Evolutionary conservation across 2,888 invertebrate genomes (phyloP), one percentile per base, ranked within the genome.

Genomic region (Coenonympha glycerion): DNA sequence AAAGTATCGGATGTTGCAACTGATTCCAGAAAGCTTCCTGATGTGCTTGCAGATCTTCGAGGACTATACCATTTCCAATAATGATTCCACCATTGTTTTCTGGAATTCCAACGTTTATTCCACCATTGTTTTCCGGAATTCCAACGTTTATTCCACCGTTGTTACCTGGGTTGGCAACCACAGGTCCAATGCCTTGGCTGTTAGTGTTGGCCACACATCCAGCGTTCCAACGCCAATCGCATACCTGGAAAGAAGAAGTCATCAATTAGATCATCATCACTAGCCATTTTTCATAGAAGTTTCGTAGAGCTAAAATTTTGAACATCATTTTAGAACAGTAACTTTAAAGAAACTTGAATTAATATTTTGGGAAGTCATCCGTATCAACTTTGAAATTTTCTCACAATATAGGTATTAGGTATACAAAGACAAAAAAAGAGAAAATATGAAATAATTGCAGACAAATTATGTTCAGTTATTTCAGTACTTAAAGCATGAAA

Each of bases 41-140:
- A n/a, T n/a, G n/a, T n/a, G 13, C 24, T 24, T 1, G 0, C 9
- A 11, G 11, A 24, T 39, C 39, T 15, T 9, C 24, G 5, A 39
- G 6, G 4, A n/a, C 4, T 2, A 15, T 15, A 39, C 21, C 36
- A 6, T 39, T 39, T 15, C 15, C 15, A 9, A 24, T 15, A 24
- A 39, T 15, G 8, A 19, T 6, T 15, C 21, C 26, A 19, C 15
- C 11, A 13, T n/a, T 18, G 3, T 19, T 37, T 11, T 28, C 22
- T 15, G 19, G 13, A 4, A 30, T 30, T 3, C 33, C 40, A 8
- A 6, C 21, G 0, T 15, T 5, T 1, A 8, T 22, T 0, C 28
- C 28, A 0, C 61, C 59, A n/a, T 53, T 52, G 15, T 53, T 52
- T 1, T 33, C 49, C 1, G 21, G 37, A 11, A 21, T 45, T 8